Base-by-base conservation (phyloP, 2,888 invertebrate species). In the Onthophagus sagittarius region DNA sequence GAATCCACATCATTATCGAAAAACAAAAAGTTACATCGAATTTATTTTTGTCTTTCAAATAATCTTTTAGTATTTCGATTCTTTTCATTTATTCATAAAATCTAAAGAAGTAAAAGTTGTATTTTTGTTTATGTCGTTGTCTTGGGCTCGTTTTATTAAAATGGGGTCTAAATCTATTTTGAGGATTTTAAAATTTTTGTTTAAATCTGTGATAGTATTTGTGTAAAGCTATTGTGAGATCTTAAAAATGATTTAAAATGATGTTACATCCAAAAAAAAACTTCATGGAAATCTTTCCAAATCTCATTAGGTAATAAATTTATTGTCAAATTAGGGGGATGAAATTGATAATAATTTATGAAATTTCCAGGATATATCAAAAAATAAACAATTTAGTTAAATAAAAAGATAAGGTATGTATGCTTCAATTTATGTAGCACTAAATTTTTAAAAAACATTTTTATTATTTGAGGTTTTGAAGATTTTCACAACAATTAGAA, bases 1-100 rank as follows among this genome's bases (percentile, higher is more conserved):
- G 96, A 80, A 96, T 93, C 96, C 96, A 96, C 94, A 96, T 94
- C 14, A 94, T 93, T 33, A 94, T 89, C 6, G 95, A 95, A 82
- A 95, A 94, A 82, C 93, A 93, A 83, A 93, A 94, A 70, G 89
- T 87, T 2, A 90, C 86, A 85, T 92, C 90, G 86, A 93, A 94
- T 75, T 83, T 86, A 0, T 85, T 79, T 75, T 85, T 78, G 1
- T 76, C 77, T 33, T 80, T 74, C 71, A 93, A 84, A 83, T 88
- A 91, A 0, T 84, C 77, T 6, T 83, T 77, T n/a, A 92, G 81
- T 2, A 81, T 71, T 53, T 79, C 74, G 53, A 84, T 82, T 0
- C 87, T 79, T 1, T 84, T 79, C 62, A 69, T 65, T 74, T 67
- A 72, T 83, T 82, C 87, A 92, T 90, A 65, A 94, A 87, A 83